These are phyloP conservation scores for Epistrophella euchroma DNA, from an alignment of 2,888 invertebrate genomes.

Conservation along the genomic window DNA sequence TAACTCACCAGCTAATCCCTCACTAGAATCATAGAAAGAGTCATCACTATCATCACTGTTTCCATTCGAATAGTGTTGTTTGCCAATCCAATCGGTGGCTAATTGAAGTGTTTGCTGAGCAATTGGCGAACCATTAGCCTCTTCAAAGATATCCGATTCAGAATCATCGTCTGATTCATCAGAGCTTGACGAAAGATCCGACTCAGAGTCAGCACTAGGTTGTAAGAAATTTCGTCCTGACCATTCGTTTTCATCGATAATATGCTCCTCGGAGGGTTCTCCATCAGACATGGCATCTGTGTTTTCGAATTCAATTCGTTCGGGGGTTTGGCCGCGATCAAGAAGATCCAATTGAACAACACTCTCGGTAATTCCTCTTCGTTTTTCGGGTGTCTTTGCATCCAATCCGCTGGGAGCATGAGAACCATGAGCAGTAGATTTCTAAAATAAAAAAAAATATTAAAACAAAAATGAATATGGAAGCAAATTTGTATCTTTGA, in stretches of 20 bases:
- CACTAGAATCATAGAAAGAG: conserved; percentile 84
- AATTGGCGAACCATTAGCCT: conserved; percentile 86
- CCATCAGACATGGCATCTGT: conserved; percentile 87
- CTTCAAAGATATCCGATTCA: conserved; percentile 88
- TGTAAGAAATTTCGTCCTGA: conserved; percentile 96
- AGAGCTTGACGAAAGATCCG: conserved; percentile 83
- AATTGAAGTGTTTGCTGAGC: conserved; percentile 87
- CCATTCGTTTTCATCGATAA: conserved; percentile 98
- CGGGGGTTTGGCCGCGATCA: conserved; percentile 88
- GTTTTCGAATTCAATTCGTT: conserved; percentile 92
- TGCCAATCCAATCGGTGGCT: conserved; percentile 88
- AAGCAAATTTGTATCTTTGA: not conserved
- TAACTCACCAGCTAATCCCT: conserved; percentile 81
- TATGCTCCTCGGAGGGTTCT: conserved; percentile 87
- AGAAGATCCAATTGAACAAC: conserved; percentile 81
- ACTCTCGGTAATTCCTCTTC: conserved; percentile 83
- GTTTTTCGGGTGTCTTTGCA: conserved; percentile 83
- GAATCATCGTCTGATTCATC: conserved; percentile 87
- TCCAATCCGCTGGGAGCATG: conserved; percentile 76
- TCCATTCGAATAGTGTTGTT: conserved; percentile 85
- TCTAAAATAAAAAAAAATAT: conserved; percentile 65
- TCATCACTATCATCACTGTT: conserved; percentile 82
- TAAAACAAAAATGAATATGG: not conserved
- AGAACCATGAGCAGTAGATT: conserved; percentile 73
- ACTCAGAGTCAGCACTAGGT: conserved; percentile 90